Conservation (phyloP, 2,888 invertebrate genomes). For the Pseudococcus longispinus region DNA sequence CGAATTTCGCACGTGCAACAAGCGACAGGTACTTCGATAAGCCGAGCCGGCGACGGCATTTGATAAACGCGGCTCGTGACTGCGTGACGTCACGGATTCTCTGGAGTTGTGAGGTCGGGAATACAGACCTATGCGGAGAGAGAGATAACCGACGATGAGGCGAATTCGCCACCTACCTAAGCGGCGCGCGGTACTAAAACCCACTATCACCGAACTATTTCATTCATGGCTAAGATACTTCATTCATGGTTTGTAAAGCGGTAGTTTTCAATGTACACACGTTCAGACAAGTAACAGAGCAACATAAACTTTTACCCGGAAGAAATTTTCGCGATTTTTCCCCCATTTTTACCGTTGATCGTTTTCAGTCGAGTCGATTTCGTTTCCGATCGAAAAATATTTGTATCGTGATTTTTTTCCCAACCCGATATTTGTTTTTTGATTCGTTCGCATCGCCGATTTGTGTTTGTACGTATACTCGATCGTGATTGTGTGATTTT, state of each 20-base stretch:
- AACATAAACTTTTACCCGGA: slow-evolving; percentile 27
- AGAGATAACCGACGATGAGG: slow-evolving; percentile 55
- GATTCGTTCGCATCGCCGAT: neutral
- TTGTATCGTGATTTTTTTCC: neutral
- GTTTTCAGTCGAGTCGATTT: neutral
- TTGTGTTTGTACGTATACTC: too few relatives aligned
- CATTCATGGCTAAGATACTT: slow-evolving; percentile 55
- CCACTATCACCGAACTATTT: slow-evolving; percentile 54
- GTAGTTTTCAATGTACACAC: slow-evolving; percentile 56
- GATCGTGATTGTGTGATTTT: slow-evolving; percentile 18
- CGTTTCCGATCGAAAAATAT: neutral
- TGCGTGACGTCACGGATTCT: slow-evolving; percentile 53
- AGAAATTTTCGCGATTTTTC: slow-evolving; percentile 37
- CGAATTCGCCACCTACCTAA: slow-evolving; percentile 57
- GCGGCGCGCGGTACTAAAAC: slow-evolving; percentile 56
- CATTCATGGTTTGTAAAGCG: slow-evolving; percentile 55
- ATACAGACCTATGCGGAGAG: slow-evolving; percentile 28
- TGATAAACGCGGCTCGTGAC: slow-evolving; percentile 42
- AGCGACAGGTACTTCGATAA: slow-evolving; percentile 49
- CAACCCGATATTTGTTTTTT: neutral
- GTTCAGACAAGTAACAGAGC: slow-evolving; percentile 43
- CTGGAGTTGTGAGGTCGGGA: slow-evolving; percentile 52
- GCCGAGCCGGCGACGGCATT: slow-evolving; percentile 33
- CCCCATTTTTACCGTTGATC: neutral
- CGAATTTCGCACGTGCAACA: slow-evolving; percentile 48